Evolutionary conservation across 2,888 invertebrate genomes (phyloP).

Genomic region (Eilema depressum): DNA sequence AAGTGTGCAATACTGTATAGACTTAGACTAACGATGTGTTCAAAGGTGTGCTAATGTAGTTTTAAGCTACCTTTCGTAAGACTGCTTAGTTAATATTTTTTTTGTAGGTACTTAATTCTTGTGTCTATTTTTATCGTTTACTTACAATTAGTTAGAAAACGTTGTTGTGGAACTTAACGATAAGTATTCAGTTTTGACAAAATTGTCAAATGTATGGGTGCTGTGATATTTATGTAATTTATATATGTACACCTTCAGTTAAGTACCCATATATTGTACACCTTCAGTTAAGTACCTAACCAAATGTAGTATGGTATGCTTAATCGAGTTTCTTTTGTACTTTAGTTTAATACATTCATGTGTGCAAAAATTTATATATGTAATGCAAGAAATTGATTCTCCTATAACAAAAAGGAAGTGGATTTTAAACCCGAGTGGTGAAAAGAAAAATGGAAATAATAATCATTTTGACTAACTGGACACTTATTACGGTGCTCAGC

Average conservation of each 20-base stretch:
- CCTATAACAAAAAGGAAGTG: background rate
- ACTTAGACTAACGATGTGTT: constrained; percentile 3
- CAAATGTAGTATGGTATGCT: too few relatives aligned
- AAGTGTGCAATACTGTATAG: constrained; percentile 1
- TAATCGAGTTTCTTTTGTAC: too few relatives aligned
- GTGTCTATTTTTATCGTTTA: background rate
- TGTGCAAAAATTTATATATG: background rate
- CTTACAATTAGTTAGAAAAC: background rate
- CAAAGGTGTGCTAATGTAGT: background rate
- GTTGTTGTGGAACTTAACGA: background rate
- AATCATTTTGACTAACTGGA: background rate
- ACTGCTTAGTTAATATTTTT: background rate
- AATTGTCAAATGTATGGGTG: too few relatives aligned
- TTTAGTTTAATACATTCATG: too few relatives aligned
- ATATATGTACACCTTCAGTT: too few relatives aligned
- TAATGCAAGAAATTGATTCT: background rate
- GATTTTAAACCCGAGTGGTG: background rate
- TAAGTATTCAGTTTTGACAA: background rate
- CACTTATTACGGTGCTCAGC: too few relatives aligned
- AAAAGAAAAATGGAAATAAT: background rate
- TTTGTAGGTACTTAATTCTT: background rate
- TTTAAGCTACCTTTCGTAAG: constrained; percentile 12
- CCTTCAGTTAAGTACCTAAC: too few relatives aligned
- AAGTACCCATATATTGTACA: too few relatives aligned
- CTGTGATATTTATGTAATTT: too few relatives aligned